A percentile compares a stretch with the other conserved stretches of the same genome.
Conservation (phyloP, 2,797 vertebrate genomes). For the Amniataba percoides region DNA sequence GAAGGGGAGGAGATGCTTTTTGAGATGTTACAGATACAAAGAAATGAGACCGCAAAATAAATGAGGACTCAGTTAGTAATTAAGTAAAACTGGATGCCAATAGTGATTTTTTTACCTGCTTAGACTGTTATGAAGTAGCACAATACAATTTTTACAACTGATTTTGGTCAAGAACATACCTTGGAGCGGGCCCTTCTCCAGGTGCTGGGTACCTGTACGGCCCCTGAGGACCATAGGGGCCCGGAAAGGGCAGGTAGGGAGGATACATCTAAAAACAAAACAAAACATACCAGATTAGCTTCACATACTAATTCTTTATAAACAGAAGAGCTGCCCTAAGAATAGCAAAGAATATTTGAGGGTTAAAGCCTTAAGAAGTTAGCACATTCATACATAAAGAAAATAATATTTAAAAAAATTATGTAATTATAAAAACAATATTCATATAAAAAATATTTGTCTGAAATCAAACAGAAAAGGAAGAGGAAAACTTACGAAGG, state of each 20-base stretch:
- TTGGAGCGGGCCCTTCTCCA: constrained; percentile 88
- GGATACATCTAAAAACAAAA: constrained; percentile 89
- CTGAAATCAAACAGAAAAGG: constrained; percentile 14
- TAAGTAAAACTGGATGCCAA: not conserved
- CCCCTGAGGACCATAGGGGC: constrained; percentile 92
- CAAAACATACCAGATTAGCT: not conserved
- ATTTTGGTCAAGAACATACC: constrained; percentile 76
- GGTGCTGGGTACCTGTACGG: constrained; percentile 91
- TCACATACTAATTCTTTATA: not conserved
- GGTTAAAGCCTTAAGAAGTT: not conserved
- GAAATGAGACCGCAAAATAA: not conserved
- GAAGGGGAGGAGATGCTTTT: not conserved
- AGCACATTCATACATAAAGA: not conserved
- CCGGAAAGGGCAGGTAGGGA: constrained; percentile 93
- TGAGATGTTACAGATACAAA: not conserved
- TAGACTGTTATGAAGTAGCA: not conserved
- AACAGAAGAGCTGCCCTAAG: not conserved
- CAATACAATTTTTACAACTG: not conserved
- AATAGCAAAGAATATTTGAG: not conserved
- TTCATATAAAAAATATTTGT: not conserved
- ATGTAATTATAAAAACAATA: not conserved
- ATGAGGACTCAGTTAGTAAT: not conserved
- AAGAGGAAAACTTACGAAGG: constrained; percentile 88
- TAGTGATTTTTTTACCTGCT: not conserved
- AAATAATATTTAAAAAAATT: not conserved